Evolutionary conservation across 2,797 vertebrate species (phyloP), one percentile per base, ranked within the genome.

Genomic region (Trachops cirrhosus): DNA sequence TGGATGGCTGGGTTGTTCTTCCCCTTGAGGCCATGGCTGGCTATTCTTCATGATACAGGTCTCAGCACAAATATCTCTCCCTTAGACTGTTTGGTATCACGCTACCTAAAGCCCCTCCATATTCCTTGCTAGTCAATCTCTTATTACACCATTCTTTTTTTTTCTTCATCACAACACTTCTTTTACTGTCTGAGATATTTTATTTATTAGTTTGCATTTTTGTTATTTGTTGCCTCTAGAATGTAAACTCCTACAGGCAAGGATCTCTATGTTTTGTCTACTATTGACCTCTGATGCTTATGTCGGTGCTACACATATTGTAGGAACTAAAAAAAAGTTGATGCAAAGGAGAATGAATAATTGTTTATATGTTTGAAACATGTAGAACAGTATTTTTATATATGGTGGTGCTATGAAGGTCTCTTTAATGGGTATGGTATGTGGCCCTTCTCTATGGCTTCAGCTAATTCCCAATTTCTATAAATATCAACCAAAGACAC

Each of bases 121-220:
- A 46, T 52, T 82, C 16, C 6, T 82, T 88, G 78, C 24, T 62
- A 73, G 73, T 54, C 74, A 87, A 9, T 59, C 59, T 39, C 12
- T 54, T 80, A 57, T 46, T 80, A 67, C 4, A 75, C n/a, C 46
- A 62, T 37, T n/a, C 41, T 57, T 48, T 4, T 57, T 19, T 19
- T 4, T 24, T 9, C 24, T 54, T 48, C 39, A 86, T 87, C 50
- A 86, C 9, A 89, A 67, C 15, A 54, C 4, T 64, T 37, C 54
- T 32, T 74, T 46, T 64, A 57, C 59, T 78, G 32, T 79, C 52
- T 57, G 52, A 85, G 24, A 73, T 34, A 29, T 83, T 78, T 74
- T 67, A 78, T 71, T 52, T 87, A 18, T 67, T 71, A 41, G 26
- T 59, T 95, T 90, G 64, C 37, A 39, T 70, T 82, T 68, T 37